These are phyloP conservation scores for Nemotelus pantherinus DNA, from an alignment of 2,888 invertebrate genomes.

Conservation along the genomic window DNA sequence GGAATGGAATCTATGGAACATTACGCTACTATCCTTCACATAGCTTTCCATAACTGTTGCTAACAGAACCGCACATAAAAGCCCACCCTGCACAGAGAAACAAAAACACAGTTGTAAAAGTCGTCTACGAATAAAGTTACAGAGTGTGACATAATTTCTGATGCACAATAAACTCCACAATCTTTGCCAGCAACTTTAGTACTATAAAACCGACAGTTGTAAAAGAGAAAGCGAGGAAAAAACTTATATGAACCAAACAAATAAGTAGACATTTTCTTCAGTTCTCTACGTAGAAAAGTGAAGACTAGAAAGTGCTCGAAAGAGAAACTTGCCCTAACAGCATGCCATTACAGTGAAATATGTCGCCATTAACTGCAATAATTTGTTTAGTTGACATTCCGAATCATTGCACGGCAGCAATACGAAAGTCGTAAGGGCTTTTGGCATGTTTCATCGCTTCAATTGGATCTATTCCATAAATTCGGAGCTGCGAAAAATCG, in stretches of 20 bases:
- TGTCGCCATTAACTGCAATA: constrained; percentile 46
- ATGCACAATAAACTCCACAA: constrained; percentile 48
- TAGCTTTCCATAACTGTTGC: too few relatives aligned
- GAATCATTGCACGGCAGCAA: constrained; percentile 42
- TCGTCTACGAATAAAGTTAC: too few relatives aligned
- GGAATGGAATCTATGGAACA: too few relatives aligned
- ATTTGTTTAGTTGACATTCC: constrained; percentile 49
- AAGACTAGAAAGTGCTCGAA: neutral
- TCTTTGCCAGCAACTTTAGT: constrained; percentile 43
- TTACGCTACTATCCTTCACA: too few relatives aligned
- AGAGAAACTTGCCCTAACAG: constrained; percentile 21
- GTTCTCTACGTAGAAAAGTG: neutral
- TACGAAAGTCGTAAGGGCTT: constrained; percentile 18
- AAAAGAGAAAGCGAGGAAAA: constrained; percentile 2
- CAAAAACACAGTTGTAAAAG: too few relatives aligned
- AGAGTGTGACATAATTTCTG: constrained; percentile 41
- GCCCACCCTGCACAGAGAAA: too few relatives aligned
- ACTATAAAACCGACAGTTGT: constrained; percentile 35
- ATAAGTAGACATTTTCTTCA: neutral
- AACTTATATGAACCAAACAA: neutral
- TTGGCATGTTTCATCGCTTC: constrained; percentile 28
- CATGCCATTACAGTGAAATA: constrained; percentile 45
- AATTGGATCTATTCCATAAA: constrained; percentile 36
- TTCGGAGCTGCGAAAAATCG: constrained; percentile 24
- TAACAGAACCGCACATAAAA: too few relatives aligned